A percentile compares a stretch with the other conserved stretches of the same genome.
Conservation (phyloP, 2,797 vertebrate genomes). For the Clarias pachynema region DNA sequence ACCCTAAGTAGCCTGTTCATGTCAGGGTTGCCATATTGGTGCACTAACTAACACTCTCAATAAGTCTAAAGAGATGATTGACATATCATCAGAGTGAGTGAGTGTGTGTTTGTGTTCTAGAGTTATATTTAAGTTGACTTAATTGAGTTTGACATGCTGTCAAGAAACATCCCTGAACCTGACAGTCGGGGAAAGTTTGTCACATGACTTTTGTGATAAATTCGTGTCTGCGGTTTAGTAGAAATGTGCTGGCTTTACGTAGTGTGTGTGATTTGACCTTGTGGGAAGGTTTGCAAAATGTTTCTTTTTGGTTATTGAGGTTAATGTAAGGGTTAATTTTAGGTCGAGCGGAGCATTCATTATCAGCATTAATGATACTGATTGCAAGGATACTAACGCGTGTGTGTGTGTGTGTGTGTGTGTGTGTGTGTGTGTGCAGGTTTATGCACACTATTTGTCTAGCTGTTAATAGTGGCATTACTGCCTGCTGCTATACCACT, state of each 20-base stretch:
- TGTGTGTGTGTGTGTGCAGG: slow-evolving; percentile 1
- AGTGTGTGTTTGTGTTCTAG: slow-evolving; percentile 4
- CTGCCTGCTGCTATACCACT: slow-evolving; percentile 24
- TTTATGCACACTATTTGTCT: slow-evolving; percentile 11
- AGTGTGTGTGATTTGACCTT: neutral
- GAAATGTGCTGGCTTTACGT: neutral
- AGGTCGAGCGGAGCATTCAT: neutral
- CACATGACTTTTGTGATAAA: neutral
- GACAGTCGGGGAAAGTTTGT: neutral
- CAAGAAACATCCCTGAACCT: neutral
- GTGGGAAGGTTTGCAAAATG: neutral
- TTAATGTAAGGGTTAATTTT: neutral
- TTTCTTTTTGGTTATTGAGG: neutral
- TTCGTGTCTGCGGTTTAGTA: neutral
- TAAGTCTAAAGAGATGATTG: slow-evolving; percentile 12
- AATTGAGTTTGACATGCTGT: slow-evolving; percentile 8
- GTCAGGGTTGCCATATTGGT: neutral
- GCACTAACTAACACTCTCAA: neutral
- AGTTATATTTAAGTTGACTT: neutral
- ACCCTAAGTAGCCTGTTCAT: neutral
- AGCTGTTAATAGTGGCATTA: neutral
- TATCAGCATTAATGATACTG: neutral
- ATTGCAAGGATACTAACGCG: neutral
- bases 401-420: neutral
- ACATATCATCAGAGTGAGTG: slow-evolving; percentile 4